A percentile compares a stretch with the other conserved stretches of the same genome.
Evolutionary conservation across 2,113 vertebrate genomes (phyloP).

Genomic region (Stictonetta naevosa): DNA sequence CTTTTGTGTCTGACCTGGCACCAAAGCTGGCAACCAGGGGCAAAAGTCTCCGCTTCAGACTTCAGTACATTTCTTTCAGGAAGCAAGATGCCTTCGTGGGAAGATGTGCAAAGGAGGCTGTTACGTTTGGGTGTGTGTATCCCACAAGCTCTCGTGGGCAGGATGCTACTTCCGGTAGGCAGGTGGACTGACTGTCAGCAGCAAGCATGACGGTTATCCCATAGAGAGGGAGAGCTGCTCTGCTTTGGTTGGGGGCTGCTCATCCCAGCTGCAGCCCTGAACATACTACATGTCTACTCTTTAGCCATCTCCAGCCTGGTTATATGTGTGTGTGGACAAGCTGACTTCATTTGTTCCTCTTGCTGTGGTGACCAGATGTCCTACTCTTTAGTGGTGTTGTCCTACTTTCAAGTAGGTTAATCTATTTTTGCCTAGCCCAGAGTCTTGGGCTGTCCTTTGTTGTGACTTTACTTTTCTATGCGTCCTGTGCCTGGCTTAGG

Average conservation of each 20-base stretch:
- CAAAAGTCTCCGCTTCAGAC: neutral
- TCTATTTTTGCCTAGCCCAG: slow-evolving; percentile 64
- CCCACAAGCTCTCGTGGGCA: neutral
- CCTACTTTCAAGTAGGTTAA: slow-evolving; percentile 69
- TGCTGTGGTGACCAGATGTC: slow-evolving; percentile 43
- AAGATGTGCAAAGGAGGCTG: neutral
- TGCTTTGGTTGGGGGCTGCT: neutral
- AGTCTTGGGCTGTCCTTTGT: slow-evolving; percentile 25
- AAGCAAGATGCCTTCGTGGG: neutral
- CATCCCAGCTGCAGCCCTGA: neutral
- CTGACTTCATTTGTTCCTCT: neutral
- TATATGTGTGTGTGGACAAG: rapidly evolving
- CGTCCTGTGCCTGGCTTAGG: neutral
- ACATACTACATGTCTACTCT: neutral
- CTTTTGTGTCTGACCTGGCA: neutral
- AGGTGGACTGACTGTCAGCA: neutral
- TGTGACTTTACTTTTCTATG: slow-evolving; percentile 3
- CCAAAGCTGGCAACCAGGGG: neutral
- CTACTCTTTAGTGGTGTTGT: neutral
- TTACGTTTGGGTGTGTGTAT: neutral
- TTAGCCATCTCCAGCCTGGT: neutral
- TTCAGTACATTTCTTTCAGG: neutral
- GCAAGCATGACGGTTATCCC: neutral
- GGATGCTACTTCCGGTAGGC: neutral
- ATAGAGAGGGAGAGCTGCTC: neutral